These are phyloP conservation scores for Ceratina japonica DNA, from an alignment of 1,140 invertebrate species.

Conservation along the genomic window DNA sequence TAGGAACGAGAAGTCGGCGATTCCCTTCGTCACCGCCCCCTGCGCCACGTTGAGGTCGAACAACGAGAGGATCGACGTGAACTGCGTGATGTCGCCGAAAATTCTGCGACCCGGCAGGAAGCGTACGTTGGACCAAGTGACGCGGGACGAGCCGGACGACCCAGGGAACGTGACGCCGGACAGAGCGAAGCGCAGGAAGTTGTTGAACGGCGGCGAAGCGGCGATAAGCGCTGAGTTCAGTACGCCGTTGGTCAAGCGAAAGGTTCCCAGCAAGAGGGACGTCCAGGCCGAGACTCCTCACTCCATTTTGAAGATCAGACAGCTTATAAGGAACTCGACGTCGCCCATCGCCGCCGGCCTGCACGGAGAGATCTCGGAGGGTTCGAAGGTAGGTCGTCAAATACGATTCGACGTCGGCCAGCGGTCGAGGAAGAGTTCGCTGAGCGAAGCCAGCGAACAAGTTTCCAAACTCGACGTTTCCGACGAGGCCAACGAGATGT, in stretches of 20 bases:
- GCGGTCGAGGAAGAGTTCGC: constrained; percentile 18
- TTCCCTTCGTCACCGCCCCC: constrained; percentile 76
- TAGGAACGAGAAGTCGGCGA: constrained; percentile 52
- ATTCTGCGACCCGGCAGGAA: constrained; percentile 49
- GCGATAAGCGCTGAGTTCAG: constrained; percentile 59
- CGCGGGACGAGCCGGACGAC: constrained; percentile 15
- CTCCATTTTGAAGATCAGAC: constrained; percentile 76
- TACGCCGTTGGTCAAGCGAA: constrained; percentile 73
- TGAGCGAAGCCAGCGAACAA: background rate
- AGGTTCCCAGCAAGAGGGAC: constrained; percentile 36
- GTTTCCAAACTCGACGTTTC: background rate
- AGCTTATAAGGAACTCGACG: constrained; percentile 68
- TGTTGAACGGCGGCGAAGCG: constrained; percentile 26
- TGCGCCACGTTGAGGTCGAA: constrained; percentile 58
- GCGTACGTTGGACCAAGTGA: constrained; percentile 59
- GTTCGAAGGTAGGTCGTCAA: constrained; percentile 59
- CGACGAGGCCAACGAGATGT: constrained; percentile 6
- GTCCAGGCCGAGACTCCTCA: constrained; percentile 68
- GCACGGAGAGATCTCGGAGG: constrained; percentile 5
- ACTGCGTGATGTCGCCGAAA: constrained; percentile 66
- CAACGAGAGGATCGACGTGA: constrained; percentile 45
- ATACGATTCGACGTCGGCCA: constrained; percentile 67
- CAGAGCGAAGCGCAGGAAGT: constrained; percentile 54
- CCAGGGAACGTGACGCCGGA: constrained; percentile 21
- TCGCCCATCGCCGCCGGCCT: constrained; percentile 50